Conservation (phyloP, 1,140 invertebrate genomes). For the Scaptodrosophila lebanonensis region DNA sequence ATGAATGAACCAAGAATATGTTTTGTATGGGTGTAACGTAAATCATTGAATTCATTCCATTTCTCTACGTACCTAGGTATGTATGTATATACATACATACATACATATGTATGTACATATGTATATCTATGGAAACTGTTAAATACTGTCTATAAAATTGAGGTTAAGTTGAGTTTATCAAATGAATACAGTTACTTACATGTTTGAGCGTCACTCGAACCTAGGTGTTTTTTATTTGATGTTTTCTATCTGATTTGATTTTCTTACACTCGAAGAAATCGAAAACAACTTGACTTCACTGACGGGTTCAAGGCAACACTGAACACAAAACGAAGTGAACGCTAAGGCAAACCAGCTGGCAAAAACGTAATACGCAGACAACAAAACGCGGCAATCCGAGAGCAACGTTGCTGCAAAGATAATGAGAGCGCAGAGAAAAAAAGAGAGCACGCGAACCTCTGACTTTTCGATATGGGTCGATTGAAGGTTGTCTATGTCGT, state of each 20-base stretch:
- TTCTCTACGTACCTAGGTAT: no score
- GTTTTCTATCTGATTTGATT: conserved; percentile 15
- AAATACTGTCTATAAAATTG: no score
- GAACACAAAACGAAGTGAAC: conserved; percentile 48
- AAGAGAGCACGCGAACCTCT: conserved; percentile 9
- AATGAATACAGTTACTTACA: conserved; percentile 12
- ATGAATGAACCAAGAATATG: not conserved
- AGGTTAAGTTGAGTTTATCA: conserved; percentile 42
- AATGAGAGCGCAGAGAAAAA: conserved; percentile 16
- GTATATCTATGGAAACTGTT: no score
- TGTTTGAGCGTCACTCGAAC: not conserved
- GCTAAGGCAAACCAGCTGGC: conserved; percentile 59
- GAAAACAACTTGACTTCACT: conserved; percentile 28
- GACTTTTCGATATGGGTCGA: no score
- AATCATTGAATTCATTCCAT: no score
- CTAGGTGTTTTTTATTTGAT: not conserved
- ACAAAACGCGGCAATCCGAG: conserved; percentile 12
- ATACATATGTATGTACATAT: no score
- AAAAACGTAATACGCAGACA: not conserved
- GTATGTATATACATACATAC: no score
- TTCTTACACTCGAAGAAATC: conserved; percentile 48
- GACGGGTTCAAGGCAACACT: conserved; percentile 51
- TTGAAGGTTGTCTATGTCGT: no score
- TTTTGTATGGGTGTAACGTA: not conserved
- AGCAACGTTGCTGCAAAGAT: conserved; percentile 12